These are phyloP conservation scores for Microplitis mediator DNA, from an alignment of 1,140 invertebrate genomes.

Conservation along the genomic window DNA sequence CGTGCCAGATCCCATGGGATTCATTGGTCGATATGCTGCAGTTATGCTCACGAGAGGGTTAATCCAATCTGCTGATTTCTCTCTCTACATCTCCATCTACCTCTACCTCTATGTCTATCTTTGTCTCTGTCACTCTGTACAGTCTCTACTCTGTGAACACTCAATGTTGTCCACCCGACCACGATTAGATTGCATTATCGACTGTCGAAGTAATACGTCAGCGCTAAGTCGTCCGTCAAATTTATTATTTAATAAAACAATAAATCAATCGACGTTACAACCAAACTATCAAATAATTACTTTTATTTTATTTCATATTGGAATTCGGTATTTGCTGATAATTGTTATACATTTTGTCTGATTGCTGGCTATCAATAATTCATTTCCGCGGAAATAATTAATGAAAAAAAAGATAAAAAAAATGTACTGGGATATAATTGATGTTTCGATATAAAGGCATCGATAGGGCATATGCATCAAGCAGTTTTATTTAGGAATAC, in stretches of 20 bases:
- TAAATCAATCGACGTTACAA: neutral
- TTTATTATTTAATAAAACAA: neutral
- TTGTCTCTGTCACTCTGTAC: neutral
- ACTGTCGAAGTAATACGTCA: constrained; percentile 24
- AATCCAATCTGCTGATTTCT: constrained; percentile 3
- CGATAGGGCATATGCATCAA: no score
- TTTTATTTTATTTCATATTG: neutral
- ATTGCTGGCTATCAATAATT: no score
- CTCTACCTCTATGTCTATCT: neutral
- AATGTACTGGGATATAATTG: no score
- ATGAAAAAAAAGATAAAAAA: no score
- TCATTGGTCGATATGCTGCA: constrained; percentile 7
- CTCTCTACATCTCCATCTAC: neutral
- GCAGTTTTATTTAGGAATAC: no score
- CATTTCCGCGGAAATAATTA: no score
- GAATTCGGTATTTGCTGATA: no score
- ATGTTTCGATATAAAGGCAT: no score
- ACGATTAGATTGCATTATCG: constrained; percentile 29
- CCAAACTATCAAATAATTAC: neutral
- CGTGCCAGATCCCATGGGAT: neutral
- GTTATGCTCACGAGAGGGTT: constrained; percentile 20
- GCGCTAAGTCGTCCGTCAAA: neutral
- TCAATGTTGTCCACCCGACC: no score
- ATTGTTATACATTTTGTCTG: no score
- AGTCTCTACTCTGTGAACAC: neutral